These are phyloP conservation scores for Nematostella vectensis DNA, from an alignment of 92 coral and sea anemone genomes.

Conservation along the genomic window DNA sequence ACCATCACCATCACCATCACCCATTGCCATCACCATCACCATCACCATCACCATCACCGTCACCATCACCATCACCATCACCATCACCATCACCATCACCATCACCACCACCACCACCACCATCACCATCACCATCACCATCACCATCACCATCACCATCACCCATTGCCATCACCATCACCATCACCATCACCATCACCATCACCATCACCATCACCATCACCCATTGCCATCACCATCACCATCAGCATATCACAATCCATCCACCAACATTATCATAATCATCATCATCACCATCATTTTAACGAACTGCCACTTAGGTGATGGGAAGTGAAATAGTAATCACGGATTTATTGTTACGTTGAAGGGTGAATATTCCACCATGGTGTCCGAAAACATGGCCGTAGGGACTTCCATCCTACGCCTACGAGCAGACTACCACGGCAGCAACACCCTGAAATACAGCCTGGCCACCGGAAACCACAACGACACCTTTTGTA, in stretches of 20 bases:
- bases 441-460: slow-evolving; percentile 36
- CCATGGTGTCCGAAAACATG: slow-evolving; percentile 33
- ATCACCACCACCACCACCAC: slow-evolving; percentile 4
- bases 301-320: too few species aligned
- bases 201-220: slow-evolving; percentile 4
- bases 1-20: slow-evolving; percentile 4
- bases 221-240: too few species aligned
- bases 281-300: slow-evolving; percentile 3
- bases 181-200: slow-evolving; percentile 4
- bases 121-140: slow-evolving; percentile 4
- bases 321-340: too few species aligned
- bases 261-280: too few species aligned
- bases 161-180: too few species aligned
- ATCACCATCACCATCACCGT: slow-evolving; percentile 4
- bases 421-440: slow-evolving; percentile 13
- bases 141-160: slow-evolving; percentile 4
- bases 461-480: slow-evolving; percentile 66
- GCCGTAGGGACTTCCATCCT: slow-evolving; percentile 33
- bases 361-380: slow-evolving; percentile 6
- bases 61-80: slow-evolving; percentile 4
- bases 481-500: slow-evolving; percentile 48
- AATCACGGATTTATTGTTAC: too few species aligned
- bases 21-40: slow-evolving; percentile 4
- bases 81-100: slow-evolving; percentile 4
- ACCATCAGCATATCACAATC: not conserved